Conservation (phyloP, 2,888 invertebrate genomes). For the Leptinotarsa haldemani region DNA sequence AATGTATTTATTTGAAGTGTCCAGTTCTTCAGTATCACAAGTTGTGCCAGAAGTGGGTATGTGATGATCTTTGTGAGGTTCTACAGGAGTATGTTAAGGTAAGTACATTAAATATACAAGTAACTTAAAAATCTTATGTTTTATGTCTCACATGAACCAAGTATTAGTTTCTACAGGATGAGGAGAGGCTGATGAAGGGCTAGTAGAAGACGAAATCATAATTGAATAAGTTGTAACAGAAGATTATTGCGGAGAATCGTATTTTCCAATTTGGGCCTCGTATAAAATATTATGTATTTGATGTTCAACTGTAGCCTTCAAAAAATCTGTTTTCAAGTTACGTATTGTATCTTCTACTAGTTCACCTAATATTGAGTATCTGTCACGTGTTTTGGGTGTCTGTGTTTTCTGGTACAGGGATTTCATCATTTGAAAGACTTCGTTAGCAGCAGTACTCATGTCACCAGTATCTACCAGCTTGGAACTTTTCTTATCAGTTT, state of each 20-base stretch:
- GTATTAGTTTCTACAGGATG: constrained; percentile 10
- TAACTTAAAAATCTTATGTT: neutral
- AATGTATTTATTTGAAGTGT: constrained; percentile 18
- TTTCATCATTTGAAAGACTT: constrained; percentile 12
- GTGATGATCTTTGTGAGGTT: constrained; percentile 6
- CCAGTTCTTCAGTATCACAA: constrained; percentile 11
- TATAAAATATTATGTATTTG: constrained; percentile 23
- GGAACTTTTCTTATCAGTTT: neutral
- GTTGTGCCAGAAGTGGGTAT: constrained; percentile 7
- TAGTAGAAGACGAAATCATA: neutral
- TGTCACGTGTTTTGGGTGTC: constrained; percentile 18
- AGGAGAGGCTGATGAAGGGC: constrained; percentile 4
- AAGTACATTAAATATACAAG: neutral
- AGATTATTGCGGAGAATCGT: constrained; percentile 10
- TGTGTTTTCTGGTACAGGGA: constrained; percentile 11
- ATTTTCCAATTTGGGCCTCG: constrained; percentile 19
- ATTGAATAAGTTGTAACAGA: constrained; percentile 17
- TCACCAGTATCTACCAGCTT: neutral
- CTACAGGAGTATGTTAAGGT: constrained; percentile 17
- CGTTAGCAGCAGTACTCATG: neutral
- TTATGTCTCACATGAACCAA: constrained; percentile 5
- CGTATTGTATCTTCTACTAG: constrained; percentile 20
- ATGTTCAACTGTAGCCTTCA: constrained; percentile 21
- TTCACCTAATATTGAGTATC: constrained; percentile 16
- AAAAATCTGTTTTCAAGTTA: constrained; percentile 19